Conservation (phyloP, 2,888 invertebrate species). For the Lasiommata megera region DNA sequence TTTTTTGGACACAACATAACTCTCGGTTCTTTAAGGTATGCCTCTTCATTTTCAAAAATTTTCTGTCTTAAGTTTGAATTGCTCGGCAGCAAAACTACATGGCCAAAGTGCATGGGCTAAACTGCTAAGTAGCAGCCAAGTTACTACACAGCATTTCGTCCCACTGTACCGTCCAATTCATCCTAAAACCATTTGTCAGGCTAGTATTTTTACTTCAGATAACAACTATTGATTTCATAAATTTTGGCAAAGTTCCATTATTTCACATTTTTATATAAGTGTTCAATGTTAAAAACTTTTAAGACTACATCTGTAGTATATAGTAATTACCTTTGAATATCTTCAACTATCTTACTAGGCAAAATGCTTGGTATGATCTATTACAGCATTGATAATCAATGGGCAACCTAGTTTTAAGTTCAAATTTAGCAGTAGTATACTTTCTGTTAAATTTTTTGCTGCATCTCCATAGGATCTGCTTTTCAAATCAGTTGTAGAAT, state of each 20-base stretch:
- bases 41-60: conserved; percentile 23
- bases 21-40: conserved; percentile 84
- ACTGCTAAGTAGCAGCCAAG: too few species aligned
- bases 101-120: background rate
- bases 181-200: too few species aligned
- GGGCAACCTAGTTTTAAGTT: too few species aligned
- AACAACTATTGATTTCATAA: background rate
- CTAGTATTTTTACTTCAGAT: background rate
- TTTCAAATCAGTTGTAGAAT: too few species aligned
- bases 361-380: too few species aligned
- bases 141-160: background rate
- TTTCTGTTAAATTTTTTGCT: too few species aligned
- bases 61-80: too few species aligned
- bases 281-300: background rate
- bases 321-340: too few species aligned
- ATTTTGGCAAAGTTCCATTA: background rate
- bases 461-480: too few species aligned
- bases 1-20: conserved; percentile 92
- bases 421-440: too few species aligned
- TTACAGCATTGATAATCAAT: too few species aligned
- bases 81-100: background rate
- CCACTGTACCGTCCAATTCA: background rate
- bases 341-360: too few species aligned
- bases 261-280: background rate
- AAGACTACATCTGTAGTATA: background rate